Conservation (phyloP, 2,888 invertebrate genomes). For the Dryobotodes eremita region DNA sequence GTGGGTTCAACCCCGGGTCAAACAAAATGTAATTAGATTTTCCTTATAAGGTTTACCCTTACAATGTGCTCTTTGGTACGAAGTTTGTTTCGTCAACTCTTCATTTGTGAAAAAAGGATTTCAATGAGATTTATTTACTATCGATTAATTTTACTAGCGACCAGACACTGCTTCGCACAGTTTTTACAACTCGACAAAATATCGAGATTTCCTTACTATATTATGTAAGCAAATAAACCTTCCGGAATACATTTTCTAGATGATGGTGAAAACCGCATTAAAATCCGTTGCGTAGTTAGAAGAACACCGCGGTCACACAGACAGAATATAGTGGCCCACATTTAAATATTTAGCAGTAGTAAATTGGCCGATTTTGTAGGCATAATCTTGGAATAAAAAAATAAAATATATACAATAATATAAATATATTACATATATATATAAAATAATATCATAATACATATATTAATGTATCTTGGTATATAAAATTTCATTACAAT, state of each 20-base stretch:
- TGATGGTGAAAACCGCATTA: neutral
- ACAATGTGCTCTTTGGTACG: slow-evolving; percentile 26
- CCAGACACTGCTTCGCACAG: too few relatives aligned
- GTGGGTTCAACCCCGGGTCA: slow-evolving; percentile 42
- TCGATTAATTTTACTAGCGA: neutral
- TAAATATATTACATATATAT: too few relatives aligned
- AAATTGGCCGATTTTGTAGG: neutral
- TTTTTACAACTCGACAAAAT: neutral
- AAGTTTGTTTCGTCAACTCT: slow-evolving; percentile 38
- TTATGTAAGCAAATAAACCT: too few relatives aligned
- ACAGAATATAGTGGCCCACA: neutral
- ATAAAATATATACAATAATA: too few relatives aligned
- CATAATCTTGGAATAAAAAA: neutral
- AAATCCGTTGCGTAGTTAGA: neutral
- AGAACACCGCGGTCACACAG: neutral
- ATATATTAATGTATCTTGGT: too few relatives aligned
- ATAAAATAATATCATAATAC: too few relatives aligned
- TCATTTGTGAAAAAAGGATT: slow-evolving; percentile 18
- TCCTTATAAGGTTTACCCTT: slow-evolving; percentile 40
- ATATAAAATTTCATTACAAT: too few relatives aligned
- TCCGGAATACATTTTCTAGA: too few relatives aligned
- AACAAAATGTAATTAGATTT: slow-evolving; percentile 47
- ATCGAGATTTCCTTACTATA: too few relatives aligned
- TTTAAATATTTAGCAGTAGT: neutral
- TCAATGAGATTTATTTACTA: neutral